Base-by-base conservation (phyloP, 1,140 invertebrate genomes). In the Drosophila nigrodunni region DNA sequence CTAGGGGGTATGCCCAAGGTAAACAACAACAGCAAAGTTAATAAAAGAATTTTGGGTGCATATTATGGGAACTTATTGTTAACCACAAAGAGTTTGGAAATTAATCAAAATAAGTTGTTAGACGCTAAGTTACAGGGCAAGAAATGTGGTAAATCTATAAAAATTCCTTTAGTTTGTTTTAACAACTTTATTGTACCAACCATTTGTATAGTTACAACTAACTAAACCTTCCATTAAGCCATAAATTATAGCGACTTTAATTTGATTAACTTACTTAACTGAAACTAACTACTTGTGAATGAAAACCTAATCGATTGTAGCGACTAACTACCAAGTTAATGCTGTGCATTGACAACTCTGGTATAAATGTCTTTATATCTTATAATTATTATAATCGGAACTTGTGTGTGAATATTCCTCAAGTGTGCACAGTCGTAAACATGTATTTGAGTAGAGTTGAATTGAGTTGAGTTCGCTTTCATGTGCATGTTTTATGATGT, bases 401-500 rank as follows among this genome's bases (percentile, higher is more conserved):
- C 21, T 37, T 46, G 37, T 68, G 34, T 30, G 21, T 30, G 25
- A 30, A 30, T 41, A 25, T 47, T 55, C 34, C 34, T 37, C 64
- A 39, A 55, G 30, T 57, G 34, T 64, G n/a, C 41, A 30, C 25
- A 59, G 30, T 65, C 50, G 50, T 57, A 64, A 71, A 72, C 54
- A 76, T 49, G 60, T 66, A 59, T 76, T 21, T 21, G 18, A 30
- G 25, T 30, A 0, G 25, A 4, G 6, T 30, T 30, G 25, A 30
- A 2, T 30, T 30, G 25, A 30, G 4, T 30, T 30, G 25, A 13
- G 46, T 66, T 76, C 60, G 60, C 60, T 60, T 66, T 74, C 30
- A 47, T 74, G 65, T 74, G 47, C 47, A 62, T 50, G 62, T 78
- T 65, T 66, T 59, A 65, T 52, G 65, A 58, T 49, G 47, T 39